Percentiles rank a stretch among this genome's conserved stretches.
phyloP scores from a whole-genome alignment of 2,888 invertebrate genomes.

The Allacma fusca region DNA sequence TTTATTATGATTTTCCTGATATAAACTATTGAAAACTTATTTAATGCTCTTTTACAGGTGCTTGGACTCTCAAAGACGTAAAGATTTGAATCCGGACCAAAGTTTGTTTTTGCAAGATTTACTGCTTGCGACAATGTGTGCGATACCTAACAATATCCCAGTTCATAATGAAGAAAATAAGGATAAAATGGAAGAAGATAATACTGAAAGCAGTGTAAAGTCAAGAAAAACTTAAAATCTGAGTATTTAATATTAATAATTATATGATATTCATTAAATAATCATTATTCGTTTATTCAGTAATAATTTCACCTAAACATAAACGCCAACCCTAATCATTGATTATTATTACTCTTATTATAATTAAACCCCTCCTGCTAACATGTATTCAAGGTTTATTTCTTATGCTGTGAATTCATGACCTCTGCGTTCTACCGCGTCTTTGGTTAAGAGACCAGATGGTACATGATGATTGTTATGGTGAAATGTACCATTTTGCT shows the following conservation, averaged over 20 bases:
- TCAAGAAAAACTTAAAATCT: slow-evolving; percentile 30
- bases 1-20: too few species aligned
- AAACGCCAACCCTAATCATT: slow-evolving; percentile 26
- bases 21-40: too few species aligned
- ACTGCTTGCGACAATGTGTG: slow-evolving; percentile 70
- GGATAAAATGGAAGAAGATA: slow-evolving; percentile 24
- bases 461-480: too few species aligned
- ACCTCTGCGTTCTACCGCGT: slow-evolving; percentile 21
- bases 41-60: slow-evolving; percentile 64
- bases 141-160: slow-evolving; percentile 28
- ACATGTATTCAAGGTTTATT: slow-evolving; percentile 17
- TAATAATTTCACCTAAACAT: slow-evolving; percentile 29
- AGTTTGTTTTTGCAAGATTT: slow-evolving; percentile 77
- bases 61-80: slow-evolving; percentile 65
- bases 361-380: slow-evolving; percentile 17
- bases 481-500: too few species aligned
- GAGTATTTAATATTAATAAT: slow-evolving; percentile 40
- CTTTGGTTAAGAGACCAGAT: neutral
- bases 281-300: slow-evolving; percentile 34
- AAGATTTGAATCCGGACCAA: slow-evolving; percentile 69
- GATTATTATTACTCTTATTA: slow-evolving; percentile 6
- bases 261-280: slow-evolving; percentile 26
- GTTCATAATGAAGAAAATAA: slow-evolving; percentile 23
- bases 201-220: slow-evolving; percentile 29
- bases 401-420: slow-evolving; percentile 29